These are phyloP conservation scores for Pseudois nayaur DNA, from an alignment of 2,113 vertebrate genomes.

Conservation along the genomic window DNA sequence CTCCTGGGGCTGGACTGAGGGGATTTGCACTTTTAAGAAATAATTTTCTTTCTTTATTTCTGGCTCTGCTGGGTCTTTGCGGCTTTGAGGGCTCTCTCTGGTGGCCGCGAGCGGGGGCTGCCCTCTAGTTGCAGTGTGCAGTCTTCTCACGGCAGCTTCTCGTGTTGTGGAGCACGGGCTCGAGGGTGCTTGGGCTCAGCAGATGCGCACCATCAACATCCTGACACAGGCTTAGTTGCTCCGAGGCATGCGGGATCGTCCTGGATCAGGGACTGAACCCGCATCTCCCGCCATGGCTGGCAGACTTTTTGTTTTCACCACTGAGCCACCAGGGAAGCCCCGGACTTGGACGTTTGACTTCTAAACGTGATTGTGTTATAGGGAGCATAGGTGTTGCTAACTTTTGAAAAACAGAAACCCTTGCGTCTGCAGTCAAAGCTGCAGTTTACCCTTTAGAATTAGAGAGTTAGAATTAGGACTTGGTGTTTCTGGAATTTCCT, in stretches of 20 bases:
- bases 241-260: neutral
- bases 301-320: neutral
- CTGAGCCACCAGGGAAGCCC: neutral
- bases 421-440: neutral
- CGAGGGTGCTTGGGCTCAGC: neutral
- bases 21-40: neutral
- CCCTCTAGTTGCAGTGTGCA: rapidly evolving
- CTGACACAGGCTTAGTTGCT: neutral
- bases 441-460: neutral
- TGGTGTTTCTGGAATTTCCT: neutral
- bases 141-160: neutral
- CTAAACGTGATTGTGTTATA: no score
- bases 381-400: rapidly evolving
- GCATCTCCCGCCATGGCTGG: neutral
- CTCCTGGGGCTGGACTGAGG: neutral
- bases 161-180: neutral
- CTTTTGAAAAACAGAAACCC: neutral
- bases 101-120: rapidly evolving
- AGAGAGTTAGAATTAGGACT: neutral
- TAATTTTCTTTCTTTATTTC: neutral
- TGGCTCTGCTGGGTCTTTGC: neutral
- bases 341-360: neutral
- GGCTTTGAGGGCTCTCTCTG: neutral
- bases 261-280: neutral
- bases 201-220: neutral